Percentiles rank a stretch among this genome's conserved stretches.
Evolutionary conservation across 2,888 invertebrate genomes (phyloP).

Genomic region (Schrankia costaestrigalis): DNA sequence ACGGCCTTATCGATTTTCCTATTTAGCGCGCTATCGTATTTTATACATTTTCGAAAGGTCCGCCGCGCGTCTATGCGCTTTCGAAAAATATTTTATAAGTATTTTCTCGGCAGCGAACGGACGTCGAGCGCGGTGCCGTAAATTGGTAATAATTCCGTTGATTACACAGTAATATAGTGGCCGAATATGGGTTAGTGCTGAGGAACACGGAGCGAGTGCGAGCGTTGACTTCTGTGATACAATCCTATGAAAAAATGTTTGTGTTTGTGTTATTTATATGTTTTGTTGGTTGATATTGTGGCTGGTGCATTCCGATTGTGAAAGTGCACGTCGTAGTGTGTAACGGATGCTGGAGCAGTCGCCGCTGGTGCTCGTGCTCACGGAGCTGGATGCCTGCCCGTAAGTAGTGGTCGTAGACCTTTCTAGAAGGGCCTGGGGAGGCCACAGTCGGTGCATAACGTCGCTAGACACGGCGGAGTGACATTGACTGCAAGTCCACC

Average conservation of each 20-base stretch:
- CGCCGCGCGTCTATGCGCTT: slow-evolving; percentile 72
- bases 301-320: slow-evolving; percentile 61
- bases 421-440: slow-evolving; percentile 33
- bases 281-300: slow-evolving; percentile 58
- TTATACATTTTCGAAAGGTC: slow-evolving; percentile 76
- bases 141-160: slow-evolving; percentile 78
- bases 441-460: slow-evolving; percentile 9
- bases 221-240: slow-evolving; percentile 57
- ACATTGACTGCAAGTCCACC: slow-evolving; percentile 6
- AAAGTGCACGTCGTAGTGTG: slow-evolving; percentile 65
- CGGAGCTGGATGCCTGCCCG: slow-evolving; percentile 32
- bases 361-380: slow-evolving; percentile 20
- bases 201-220: slow-evolving; percentile 56
- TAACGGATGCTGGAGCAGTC: slow-evolving; percentile 55
- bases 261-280: slow-evolving; percentile 54
- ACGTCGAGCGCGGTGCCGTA: slow-evolving; percentile 70
- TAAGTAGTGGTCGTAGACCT: slow-evolving; percentile 37
- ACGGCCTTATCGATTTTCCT: slow-evolving; percentile 78
- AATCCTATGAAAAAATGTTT: slow-evolving; percentile 45
- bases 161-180: slow-evolving; percentile 73
- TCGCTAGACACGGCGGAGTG: slow-evolving; percentile 12
- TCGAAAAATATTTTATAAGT: slow-evolving; percentile 76
- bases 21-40: slow-evolving; percentile 73
- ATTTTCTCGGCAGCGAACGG: slow-evolving; percentile 70
- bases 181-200: slow-evolving; percentile 77